phyloP scores from a whole-genome alignment of 2,888 invertebrate species.

The Palloptera scutellata region DNA sequence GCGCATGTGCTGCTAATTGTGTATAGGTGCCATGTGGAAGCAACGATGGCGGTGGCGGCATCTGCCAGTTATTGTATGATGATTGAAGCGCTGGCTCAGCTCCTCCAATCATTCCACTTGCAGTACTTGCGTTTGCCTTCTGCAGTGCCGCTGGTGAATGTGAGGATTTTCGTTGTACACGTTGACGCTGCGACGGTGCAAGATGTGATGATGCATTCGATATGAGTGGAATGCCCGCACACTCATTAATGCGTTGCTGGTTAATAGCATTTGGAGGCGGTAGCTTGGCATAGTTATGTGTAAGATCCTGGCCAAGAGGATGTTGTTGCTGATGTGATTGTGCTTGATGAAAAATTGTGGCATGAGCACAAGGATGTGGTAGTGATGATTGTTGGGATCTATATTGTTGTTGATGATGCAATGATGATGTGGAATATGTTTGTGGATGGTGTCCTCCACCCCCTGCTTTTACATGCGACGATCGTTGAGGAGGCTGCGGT shows the following conservation, averaged over 20 bases:
- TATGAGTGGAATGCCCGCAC: conserved; percentile 84
- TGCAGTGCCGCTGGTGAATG: conserved; percentile 35
- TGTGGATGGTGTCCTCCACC: neutral
- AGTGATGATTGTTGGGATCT: neutral
- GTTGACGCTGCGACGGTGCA: conserved; percentile 60
- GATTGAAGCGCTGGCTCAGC: neutral
- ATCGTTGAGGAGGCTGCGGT: neutral
- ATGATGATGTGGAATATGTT: no score
- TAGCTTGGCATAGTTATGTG: conserved; percentile 49
- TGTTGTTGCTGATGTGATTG: conserved; percentile 18
- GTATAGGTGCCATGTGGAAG: conserved; percentile 57
- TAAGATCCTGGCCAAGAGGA: conserved; percentile 10
- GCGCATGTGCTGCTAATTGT: conserved; percentile 82
- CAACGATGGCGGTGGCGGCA: neutral
- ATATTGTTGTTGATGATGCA: no score
- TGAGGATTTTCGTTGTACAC: conserved; percentile 51
- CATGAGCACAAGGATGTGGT: neutral
- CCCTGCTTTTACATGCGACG: neutral
- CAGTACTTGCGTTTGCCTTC: neutral
- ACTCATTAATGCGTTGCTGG: conserved; percentile 68
- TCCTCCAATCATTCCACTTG: conserved; percentile 14
- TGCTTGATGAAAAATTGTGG: conserved; percentile 29
- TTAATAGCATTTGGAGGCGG: conserved; percentile 48
- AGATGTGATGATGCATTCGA: conserved; percentile 74
- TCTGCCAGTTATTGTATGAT: neutral